Evolutionary conservation across 1,140 invertebrate species (phyloP), one percentile per base, ranked within the genome.

Genomic region (Ips nitidus): DNA sequence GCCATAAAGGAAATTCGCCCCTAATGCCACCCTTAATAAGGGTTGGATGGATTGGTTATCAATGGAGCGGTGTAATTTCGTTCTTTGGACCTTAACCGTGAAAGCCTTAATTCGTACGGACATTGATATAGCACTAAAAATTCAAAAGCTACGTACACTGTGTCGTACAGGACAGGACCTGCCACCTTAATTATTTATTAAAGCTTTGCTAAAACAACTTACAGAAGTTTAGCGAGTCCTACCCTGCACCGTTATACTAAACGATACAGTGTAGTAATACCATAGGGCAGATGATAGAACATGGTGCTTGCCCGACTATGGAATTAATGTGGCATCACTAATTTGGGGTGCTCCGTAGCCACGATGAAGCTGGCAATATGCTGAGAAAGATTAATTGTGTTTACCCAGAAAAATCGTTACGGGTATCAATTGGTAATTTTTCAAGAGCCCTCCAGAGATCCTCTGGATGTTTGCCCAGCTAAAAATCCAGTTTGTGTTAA

Each of bases 271-370:
- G 52, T 56, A 47, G 41, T 56, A 56, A 59, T 45, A 47, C 56
- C 57, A 53, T 63, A 71, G 65, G 64, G 75, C 78, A 79, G 78
- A 79, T 79, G 78, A 79, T 78, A 67, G 69, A 74, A 69, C 63
- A 77, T 75, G 76, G 75, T 76, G 75, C 77, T 77, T 78, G 78
- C 74, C 72, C 77, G 74, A 75, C 75, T 76, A 78, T 78, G 71
- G 77, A 74, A 69, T 78, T 77, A 79, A 79, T 79, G 78, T 79
- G 74, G 72, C 77, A 77, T 78, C 74, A 79, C 78, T 79, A 79
- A 79, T 79, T 75, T 76, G 78, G 78, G 78, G 76, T 76, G 73
- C 70, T 60, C 70, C 42, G 50, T 40, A 55, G 61, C 60, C 67
- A 50, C 71, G 73, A 76, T 72, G 75, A 73, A 73, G 74, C 69